These are phyloP conservation scores for Adelphocoris suturalis DNA, from an alignment of 2,888 invertebrate genomes.

Conservation along the genomic window DNA sequence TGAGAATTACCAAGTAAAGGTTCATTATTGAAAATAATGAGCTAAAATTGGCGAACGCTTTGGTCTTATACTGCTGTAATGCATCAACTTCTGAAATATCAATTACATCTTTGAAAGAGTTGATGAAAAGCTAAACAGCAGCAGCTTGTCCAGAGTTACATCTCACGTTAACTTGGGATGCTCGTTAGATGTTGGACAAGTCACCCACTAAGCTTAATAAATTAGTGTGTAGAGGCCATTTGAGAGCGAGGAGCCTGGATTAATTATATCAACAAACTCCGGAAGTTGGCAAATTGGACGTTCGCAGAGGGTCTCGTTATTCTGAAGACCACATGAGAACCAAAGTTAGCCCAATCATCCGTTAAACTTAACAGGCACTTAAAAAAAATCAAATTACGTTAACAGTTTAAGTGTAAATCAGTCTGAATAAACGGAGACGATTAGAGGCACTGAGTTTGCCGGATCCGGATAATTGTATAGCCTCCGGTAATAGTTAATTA, in stretches of 20 bases:
- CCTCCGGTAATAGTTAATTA: background rate
- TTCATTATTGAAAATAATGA: too few relatives aligned
- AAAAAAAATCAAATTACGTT: background rate
- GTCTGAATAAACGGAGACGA: background rate
- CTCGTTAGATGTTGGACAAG: too few relatives aligned
- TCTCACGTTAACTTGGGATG: too few relatives aligned
- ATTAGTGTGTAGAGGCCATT: background rate
- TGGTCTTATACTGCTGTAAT: too few relatives aligned
- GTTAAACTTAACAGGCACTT: background rate
- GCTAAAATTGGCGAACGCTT: too few relatives aligned
- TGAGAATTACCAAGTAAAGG: too few relatives aligned
- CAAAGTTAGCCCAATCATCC: background rate
- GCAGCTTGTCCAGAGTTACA: too few relatives aligned
- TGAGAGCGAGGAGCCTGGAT: background rate
- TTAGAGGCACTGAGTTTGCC: background rate
- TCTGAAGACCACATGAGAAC: background rate
- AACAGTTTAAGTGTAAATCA: background rate
- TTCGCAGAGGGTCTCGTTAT: background rate
- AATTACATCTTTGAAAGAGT: too few relatives aligned
- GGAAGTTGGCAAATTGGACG: background rate
- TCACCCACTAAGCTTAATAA: background rate
- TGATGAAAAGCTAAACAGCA: too few relatives aligned
- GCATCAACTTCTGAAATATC: too few relatives aligned
- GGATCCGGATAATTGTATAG: background rate
- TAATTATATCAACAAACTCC: constrained; percentile 8